A percentile compares a stretch with the other conserved stretches of the same genome.
Evolutionary conservation across 53 echinoderm and acorn worm species (phyloP).

Genomic region (Holothuria scabra): DNA sequence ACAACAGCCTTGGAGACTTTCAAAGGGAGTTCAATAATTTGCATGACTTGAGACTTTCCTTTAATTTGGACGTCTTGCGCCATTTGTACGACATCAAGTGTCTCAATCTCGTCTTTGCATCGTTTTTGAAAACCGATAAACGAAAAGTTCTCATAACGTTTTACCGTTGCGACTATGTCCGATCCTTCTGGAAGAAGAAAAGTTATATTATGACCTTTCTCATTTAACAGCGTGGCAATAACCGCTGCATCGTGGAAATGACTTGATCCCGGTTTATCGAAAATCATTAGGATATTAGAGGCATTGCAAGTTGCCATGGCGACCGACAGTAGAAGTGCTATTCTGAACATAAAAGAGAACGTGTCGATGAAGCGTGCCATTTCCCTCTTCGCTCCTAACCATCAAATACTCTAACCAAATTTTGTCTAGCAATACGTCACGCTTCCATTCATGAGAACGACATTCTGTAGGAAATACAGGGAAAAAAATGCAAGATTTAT

Average conservation of each 20-base stretch:
- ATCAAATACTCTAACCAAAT: too few species aligned
- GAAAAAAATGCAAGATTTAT: too few species aligned
- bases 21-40: not conserved
- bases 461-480: too few species aligned
- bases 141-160: constrained; percentile 4
- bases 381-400: too few species aligned
- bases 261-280: constrained; percentile 37
- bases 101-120: not conserved
- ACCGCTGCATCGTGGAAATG: constrained; percentile 29
- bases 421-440: too few species aligned
- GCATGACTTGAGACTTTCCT: not conserved
- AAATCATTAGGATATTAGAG: constrained; percentile 22
- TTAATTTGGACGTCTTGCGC: constrained; percentile 8
- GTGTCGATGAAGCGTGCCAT: too few species aligned
- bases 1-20: not conserved
- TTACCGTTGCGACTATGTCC: not conserved
- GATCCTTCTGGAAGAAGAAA: constrained; percentile 12
- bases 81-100: not conserved
- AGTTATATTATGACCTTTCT: constrained; percentile 25
- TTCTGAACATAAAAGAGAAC: too few species aligned
- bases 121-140: not conserved
- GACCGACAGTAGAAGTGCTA: too few species aligned
- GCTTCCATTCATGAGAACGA: too few species aligned
- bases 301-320: not conserved
- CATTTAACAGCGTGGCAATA: not conserved